Evolutionary conservation across 2,888 invertebrate species (phyloP).

Genomic region (Epinotia brunnichana): DNA sequence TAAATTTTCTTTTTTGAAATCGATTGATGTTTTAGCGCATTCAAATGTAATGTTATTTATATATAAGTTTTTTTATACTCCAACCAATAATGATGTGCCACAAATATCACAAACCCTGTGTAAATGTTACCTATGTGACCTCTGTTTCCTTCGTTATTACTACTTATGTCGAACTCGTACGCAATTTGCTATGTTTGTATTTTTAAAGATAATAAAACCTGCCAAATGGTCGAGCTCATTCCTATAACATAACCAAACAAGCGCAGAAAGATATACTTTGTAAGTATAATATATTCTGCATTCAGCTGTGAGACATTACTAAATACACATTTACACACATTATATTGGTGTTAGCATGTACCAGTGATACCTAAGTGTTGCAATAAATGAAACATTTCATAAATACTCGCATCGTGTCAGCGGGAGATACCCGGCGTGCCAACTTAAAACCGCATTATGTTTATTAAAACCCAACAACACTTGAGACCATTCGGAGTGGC

Average conservation of each 20-base stretch:
- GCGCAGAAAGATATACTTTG: not conserved
- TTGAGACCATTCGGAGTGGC: slow-evolving; percentile 9
- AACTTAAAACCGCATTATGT: not conserved
- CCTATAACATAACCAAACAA: not conserved
- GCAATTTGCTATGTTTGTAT: not conserved
- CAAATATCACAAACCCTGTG: no score
- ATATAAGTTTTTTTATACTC: no score
- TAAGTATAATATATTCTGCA: not conserved
- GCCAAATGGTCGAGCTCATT: not conserved
- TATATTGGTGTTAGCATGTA: not conserved
- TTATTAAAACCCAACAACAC: slow-evolving; percentile 8
- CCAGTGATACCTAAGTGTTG: slow-evolving; percentile 15
- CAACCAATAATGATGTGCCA: no score
- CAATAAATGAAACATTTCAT: slow-evolving; percentile 35
- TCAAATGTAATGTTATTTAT: no score
- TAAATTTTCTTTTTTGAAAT: no score
- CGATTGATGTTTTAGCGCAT: no score
- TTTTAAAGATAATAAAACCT: not conserved
- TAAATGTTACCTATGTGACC: not conserved
- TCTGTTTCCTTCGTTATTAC: not conserved
- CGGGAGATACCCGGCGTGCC: slow-evolving; percentile 14
- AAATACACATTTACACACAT: slow-evolving; percentile 1
- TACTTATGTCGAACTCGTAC: not conserved
- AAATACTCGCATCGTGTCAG: slow-evolving; percentile 27
- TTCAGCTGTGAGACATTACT: not conserved